Conservation (phyloP, 2,113 vertebrate species). For the Maccullochella peelii region DNA sequence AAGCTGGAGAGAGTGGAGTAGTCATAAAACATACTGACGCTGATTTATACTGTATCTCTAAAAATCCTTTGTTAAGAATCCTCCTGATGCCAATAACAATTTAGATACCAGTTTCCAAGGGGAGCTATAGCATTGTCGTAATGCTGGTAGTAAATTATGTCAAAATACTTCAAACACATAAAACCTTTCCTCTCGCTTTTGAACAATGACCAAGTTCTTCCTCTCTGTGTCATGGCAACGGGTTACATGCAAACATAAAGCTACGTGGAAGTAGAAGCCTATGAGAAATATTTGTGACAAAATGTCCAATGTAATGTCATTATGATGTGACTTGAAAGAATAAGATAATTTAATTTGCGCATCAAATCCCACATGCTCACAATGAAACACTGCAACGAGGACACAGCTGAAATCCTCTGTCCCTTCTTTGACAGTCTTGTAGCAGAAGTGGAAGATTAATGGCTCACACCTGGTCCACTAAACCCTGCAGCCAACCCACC, state of each 20-base stretch:
- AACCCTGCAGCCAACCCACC: slow-evolving; percentile 32
- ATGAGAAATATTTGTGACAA: slow-evolving; percentile 12
- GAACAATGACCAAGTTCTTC: slow-evolving; percentile 25
- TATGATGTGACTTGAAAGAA: neutral
- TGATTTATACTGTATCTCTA: slow-evolving; percentile 58
- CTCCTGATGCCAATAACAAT: slow-evolving; percentile 30
- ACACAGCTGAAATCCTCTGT: slow-evolving; percentile 20
- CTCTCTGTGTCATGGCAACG: slow-evolving; percentile 44
- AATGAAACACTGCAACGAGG: neutral
- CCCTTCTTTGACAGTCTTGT: slow-evolving; percentile 6
- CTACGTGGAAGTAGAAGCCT: slow-evolving; percentile 24
- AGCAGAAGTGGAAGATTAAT: slow-evolving; percentile 52
- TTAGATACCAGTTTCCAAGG: slow-evolving; percentile 23
- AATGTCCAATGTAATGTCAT: slow-evolving; percentile 4
- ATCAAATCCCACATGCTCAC: slow-evolving; percentile 1
- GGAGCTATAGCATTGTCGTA: slow-evolving; percentile 5
- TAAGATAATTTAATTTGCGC: slow-evolving; percentile 27
- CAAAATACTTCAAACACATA: slow-evolving; percentile 19
- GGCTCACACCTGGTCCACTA: slow-evolving; percentile 66
- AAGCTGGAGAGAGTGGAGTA: slow-evolving; percentile 36
- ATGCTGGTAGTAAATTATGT: slow-evolving; percentile 35
- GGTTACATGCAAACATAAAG: slow-evolving; percentile 33
- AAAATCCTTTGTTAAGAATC: slow-evolving; percentile 41
- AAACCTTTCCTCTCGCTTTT: slow-evolving; percentile 33
- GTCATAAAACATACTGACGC: slow-evolving; percentile 58